A percentile compares a stretch with the other conserved stretches of the same genome.
phyloP scores from a whole-genome alignment of 2,888 invertebrate species.

The Apotomis betuletana region DNA sequence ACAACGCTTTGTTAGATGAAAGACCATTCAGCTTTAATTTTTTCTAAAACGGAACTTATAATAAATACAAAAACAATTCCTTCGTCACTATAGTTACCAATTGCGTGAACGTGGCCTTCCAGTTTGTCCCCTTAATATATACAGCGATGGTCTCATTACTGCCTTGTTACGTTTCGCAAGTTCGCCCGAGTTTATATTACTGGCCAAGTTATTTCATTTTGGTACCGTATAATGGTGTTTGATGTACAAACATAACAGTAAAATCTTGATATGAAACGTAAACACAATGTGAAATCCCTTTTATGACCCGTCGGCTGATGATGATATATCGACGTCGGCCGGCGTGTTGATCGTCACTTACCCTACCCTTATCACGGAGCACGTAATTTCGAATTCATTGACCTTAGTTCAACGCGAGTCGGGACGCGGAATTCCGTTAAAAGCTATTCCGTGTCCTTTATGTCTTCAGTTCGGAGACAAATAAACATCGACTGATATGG shows the following conservation, averaged over 20 bases:
- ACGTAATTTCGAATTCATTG: slow-evolving; percentile 81
- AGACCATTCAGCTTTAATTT: background rate
- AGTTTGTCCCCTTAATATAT: slow-evolving; percentile 23
- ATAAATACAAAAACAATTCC: too few species aligned
- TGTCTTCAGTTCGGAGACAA: slow-evolving; percentile 2
- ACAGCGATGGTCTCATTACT: slow-evolving; percentile 30
- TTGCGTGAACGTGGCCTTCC: background rate
- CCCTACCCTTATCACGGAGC: slow-evolving; percentile 80
- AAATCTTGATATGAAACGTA: slow-evolving; percentile 57
- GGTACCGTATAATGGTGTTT: slow-evolving; percentile 39
- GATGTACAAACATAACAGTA: slow-evolving; percentile 40
- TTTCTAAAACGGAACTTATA: too few species aligned
- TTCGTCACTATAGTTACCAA: background rate
- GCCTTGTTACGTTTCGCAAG: slow-evolving; percentile 31
- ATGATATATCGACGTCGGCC: slow-evolving; percentile 82
- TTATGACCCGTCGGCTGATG: slow-evolving; percentile 79
- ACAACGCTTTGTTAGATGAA: too few species aligned
- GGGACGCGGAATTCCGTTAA: slow-evolving; percentile 63
- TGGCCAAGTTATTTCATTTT: slow-evolving; percentile 39
- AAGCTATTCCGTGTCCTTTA: slow-evolving; percentile 44
- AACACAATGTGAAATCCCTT: slow-evolving; percentile 70
- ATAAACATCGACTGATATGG: slow-evolving; percentile 14
- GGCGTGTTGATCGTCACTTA: slow-evolving; percentile 80
- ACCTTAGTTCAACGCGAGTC: slow-evolving; percentile 63
- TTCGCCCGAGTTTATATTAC: slow-evolving; percentile 35